Base-by-base conservation (phyloP, 2,888 invertebrate genomes). In the Dryobotodes eremita region DNA sequence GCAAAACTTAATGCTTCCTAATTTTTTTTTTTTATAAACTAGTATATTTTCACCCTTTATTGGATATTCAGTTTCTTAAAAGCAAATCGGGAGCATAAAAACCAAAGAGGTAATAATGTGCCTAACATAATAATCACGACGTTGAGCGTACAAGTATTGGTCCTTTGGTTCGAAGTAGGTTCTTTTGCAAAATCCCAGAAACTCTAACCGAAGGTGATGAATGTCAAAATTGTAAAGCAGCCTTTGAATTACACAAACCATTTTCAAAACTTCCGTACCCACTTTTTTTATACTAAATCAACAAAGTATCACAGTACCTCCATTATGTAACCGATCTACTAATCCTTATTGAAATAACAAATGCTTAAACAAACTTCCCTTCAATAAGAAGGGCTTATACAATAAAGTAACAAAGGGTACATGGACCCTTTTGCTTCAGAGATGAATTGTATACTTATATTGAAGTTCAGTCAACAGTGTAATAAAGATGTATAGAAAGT, bases 261-360 rank as follows among this genome's bases (percentile, higher is more conserved):
- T 31, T 77, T 70, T 59, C 8, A 36, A 70, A 53, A 83, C 69
- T 70, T 57, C 62, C 36, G 48, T 20, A 31, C 53, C 23, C 10
- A n/a, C 17, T 7, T 42, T 42, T n/a, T 57, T 26, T 48, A 23
- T 5, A 42, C 36, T 17, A 84, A 82, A 79, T 79, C 55, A 66
- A 71, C 76, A 87, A 75, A 77, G 68, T 77, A 82, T 79, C 53
- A 86, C 71, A 82, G 73, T 62, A 62, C 71, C 26, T 79, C 72
- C 31, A 84, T 85, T 87, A 71, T 88, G 85, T 80, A 72, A 83
- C 83, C 78, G 69, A 89, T 83, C 71, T 61, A 79, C 75, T 89
- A 89, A 89, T 88, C 86, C 88, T 70, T 70, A 80, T 84, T 76
- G 73, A 87, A 86, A 84, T 82, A 80, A 82, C 81, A 85, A 85